Percentiles rank a stretch among this genome's conserved stretches.
These are phyloP conservation scores for Cottoperca gobio DNA, from an alignment of 2,797 vertebrate species.

Conservation along the genomic window DNA sequence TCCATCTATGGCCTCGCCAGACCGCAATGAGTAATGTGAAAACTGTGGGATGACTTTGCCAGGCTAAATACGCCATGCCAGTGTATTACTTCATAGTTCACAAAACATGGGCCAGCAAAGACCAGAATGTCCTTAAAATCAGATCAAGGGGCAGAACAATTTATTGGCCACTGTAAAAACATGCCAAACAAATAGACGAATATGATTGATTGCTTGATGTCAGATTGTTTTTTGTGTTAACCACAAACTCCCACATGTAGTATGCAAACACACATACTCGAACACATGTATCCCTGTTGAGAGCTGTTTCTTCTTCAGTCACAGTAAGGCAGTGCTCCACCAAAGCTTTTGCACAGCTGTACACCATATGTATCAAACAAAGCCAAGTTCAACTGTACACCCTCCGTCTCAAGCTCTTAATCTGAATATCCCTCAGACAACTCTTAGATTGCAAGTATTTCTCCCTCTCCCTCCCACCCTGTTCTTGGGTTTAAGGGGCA, in stretches of 20 bases:
- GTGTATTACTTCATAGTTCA: constrained; percentile 47
- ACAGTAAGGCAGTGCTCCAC: constrained; percentile 49
- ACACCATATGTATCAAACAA: constrained; percentile 74
- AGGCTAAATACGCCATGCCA: constrained; percentile 25
- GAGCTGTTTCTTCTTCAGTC: constrained; percentile 70
- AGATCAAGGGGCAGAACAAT: neutral
- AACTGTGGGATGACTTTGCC: constrained; percentile 39
- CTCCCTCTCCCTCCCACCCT: constrained; percentile 58
- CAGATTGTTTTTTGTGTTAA: too few species aligned
- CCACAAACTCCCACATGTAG: too few species aligned
- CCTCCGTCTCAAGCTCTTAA: constrained; percentile 73
- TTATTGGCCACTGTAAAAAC: neutral
- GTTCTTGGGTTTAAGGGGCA: constrained; percentile 72
- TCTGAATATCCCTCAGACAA: constrained; percentile 78
- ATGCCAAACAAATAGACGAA: neutral
- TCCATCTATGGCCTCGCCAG: constrained; percentile 24
- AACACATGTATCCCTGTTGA: constrained; percentile 26
- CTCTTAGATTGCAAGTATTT: constrained; percentile 76
- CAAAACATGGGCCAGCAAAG: constrained; percentile 20
- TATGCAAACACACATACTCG: too few species aligned
- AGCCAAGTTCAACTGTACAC: constrained; percentile 69
- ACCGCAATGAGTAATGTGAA: constrained; percentile 52
- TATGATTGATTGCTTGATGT: neutral
- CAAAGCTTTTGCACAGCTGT: constrained; percentile 75
- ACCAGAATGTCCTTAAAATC: constrained; percentile 25